Conservation (phyloP, 2,797 vertebrate species). For the Rhinoraja longicauda region DNA sequence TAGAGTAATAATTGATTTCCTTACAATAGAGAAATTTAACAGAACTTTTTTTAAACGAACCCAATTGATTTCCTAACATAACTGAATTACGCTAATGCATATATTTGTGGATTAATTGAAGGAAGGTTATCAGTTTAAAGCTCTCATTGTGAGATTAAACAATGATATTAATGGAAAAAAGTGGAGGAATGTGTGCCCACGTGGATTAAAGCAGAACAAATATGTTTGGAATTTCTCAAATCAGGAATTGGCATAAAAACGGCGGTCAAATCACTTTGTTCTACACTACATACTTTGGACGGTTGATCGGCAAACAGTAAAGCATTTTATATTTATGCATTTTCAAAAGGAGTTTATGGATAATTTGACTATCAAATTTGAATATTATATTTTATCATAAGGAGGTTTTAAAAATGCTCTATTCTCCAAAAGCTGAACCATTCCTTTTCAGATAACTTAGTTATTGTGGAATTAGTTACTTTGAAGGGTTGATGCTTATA, state of each 20-base stretch:
- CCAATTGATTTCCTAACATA: not conserved
- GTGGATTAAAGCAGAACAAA: not conserved
- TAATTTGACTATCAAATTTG: not conserved
- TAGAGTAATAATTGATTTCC: not conserved
- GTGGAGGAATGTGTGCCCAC: not conserved
- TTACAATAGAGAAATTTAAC: not conserved
- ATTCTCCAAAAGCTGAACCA: not conserved
- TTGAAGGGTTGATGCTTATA: not conserved
- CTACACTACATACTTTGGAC: not conserved
- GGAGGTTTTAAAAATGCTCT: not conserved
- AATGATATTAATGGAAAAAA: not conserved
- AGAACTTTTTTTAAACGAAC: not conserved
- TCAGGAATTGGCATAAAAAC: not conserved
- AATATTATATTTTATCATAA: not conserved
- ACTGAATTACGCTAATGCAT: not conserved
- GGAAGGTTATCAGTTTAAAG: not conserved
- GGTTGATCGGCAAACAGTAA: not conserved
- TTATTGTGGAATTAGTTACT: not conserved
- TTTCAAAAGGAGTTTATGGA: not conserved
- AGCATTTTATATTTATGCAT: not conserved
- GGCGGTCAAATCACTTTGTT: not conserved
- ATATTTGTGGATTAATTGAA: not conserved
- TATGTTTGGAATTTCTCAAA: not conserved
- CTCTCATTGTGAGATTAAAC: not conserved
- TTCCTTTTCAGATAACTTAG: not conserved